Evolutionary conservation across 2,797 vertebrate species (phyloP), one percentile per base, ranked within the genome.

Genomic region (Scomberomorus guttatus): DNA sequence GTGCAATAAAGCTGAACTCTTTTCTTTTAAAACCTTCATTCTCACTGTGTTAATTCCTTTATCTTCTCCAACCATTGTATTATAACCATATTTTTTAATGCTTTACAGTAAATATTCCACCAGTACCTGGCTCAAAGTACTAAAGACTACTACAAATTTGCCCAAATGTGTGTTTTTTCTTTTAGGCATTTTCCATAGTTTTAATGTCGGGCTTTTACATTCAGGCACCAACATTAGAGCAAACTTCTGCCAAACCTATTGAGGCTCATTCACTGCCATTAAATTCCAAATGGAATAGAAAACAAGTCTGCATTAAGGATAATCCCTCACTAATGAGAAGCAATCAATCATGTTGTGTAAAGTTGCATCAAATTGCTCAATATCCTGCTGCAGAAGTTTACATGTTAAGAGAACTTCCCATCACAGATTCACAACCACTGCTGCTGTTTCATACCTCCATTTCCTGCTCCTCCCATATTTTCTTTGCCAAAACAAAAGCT

Each of bases 1-100:
- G 90, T 93, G 90, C 89, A 92, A 87, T 82, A 89, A 87, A 79
- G 79, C 77, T 77, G 39, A 76, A 46, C 24, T 13, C 20, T 22
- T 62, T 48, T 65, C 2, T 62, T 72, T 59, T 57, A 8, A 44
- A 27, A 63, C 56, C 25, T 64, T 65, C 61, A 67, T 78, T 63
- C 9, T 42, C 48, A 24, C 29, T 25, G 55, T 13, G 32, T 50
- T 62, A 20, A 70, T 48, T 69, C 62, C 20, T 70, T n/a, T 42
- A 42, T 4, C 39, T 42, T 14, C 14, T 54, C 13, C 54, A 66
- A 59, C 48, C 46, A 32, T 2, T 32, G 8, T 20, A 67, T 39
- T 67, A 22, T 55, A 70, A 55, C 29, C 25, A 70, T 37, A 71
- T 58, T 18, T 48, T 15, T 64, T 17, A 54, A 13, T 27, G 59